phyloP scores from a whole-genome alignment of 1,140 invertebrate species.

The Papilio machaon region DNA sequence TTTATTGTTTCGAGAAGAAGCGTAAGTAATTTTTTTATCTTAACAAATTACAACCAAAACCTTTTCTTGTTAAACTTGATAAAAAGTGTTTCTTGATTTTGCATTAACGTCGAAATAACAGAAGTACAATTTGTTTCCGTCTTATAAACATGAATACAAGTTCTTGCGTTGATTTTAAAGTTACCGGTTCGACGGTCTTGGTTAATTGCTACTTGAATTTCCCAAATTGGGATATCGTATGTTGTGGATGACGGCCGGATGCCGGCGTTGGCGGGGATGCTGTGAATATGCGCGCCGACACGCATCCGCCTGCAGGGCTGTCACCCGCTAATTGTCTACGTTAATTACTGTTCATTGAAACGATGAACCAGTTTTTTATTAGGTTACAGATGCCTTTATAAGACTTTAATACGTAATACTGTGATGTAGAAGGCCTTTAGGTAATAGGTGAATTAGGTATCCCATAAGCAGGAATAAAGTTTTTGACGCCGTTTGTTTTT shows the following conservation, averaged over 20 bases:
- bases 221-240: conserved; percentile 39
- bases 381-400: not conserved
- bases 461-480: not conserved
- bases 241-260: conserved; percentile 50
- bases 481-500: not conserved
- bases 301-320: conserved; percentile 59
- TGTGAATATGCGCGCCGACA: conserved; percentile 53
- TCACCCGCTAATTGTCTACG: conserved; percentile 8
- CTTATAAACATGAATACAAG: not conserved
- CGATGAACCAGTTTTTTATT: not conserved
- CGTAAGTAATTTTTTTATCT: conserved; percentile 32
- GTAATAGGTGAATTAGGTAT: not conserved
- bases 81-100: not conserved
- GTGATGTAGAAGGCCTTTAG: not conserved
- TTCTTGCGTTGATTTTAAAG: conserved; percentile 26
- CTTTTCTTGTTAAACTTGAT: not conserved
- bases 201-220: conserved; percentile 38
- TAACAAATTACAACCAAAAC: not conserved
- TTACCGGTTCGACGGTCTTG: conserved; percentile 21
- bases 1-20: conserved; percentile 8
- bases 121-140: conserved; percentile 5
- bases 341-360: conserved; percentile 21
- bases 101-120: not conserved
- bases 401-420: not conserved
- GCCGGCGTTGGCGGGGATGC: conserved; percentile 57